Conservation (phyloP, 1,140 invertebrate genomes). For the Thalassaphorura encarpata region DNA sequence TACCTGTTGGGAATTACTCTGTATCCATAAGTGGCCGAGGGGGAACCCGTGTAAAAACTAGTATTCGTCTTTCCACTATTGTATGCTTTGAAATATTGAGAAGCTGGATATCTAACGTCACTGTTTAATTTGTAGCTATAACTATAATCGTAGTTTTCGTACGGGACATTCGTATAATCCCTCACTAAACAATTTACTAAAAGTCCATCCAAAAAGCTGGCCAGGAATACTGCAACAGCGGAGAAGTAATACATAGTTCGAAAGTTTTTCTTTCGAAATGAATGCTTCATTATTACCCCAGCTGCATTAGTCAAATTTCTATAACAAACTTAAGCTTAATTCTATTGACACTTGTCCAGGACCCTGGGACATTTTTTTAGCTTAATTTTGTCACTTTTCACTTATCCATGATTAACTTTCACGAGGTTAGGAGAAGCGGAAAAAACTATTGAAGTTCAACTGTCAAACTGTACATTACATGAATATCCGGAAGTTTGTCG, state of each 20-base stretch:
- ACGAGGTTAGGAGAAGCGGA: too few species aligned
- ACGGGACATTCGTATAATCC: not conserved
- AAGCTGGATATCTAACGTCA: slow-evolving; percentile 17
- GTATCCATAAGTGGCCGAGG: not conserved
- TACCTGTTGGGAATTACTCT: not conserved
- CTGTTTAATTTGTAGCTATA: slow-evolving; percentile 31
- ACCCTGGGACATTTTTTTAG: too few species aligned
- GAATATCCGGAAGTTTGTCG: too few species aligned
- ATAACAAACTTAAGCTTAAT: too few species aligned
- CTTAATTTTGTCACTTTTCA: too few species aligned
- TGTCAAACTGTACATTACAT: too few species aligned
- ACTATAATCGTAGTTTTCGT: slow-evolving; percentile 22
- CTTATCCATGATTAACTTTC: too few species aligned
- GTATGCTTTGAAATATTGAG: slow-evolving; percentile 14
- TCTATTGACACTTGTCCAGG: too few species aligned
- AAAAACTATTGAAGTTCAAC: too few species aligned
- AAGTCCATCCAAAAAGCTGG: not conserved
- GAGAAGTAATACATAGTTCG: too few species aligned
- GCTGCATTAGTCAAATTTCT: too few species aligned
- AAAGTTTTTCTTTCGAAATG: slow-evolving; percentile 13
- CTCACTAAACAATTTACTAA: not conserved
- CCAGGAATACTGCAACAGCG: not conserved
- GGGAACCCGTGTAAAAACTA: slow-evolving; percentile 5
- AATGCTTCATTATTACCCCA: slow-evolving; percentile 15
- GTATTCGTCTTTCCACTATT: slow-evolving; percentile 8